Evolutionary conservation across 2,888 invertebrate species (phyloP).

Genomic region (Drosophila setosimentum): DNA sequence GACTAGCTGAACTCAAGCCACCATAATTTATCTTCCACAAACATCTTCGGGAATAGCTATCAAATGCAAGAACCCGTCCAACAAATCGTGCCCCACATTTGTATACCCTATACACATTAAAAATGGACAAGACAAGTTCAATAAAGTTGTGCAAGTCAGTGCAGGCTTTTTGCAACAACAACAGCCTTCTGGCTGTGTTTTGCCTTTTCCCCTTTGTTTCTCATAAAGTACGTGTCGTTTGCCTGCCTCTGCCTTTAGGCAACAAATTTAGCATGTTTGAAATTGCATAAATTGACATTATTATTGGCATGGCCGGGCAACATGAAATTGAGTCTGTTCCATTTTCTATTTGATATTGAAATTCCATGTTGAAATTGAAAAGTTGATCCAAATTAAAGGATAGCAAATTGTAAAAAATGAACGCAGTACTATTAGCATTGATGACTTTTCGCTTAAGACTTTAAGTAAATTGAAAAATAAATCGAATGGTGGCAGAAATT

Average conservation of each 20-base stretch:
- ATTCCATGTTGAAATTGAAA: constrained; percentile 6
- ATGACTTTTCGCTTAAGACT: not conserved
- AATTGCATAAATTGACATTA: constrained; percentile 8
- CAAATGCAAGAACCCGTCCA: constrained; percentile 28
- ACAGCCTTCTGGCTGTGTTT: not conserved
- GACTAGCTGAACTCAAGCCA: constrained; percentile 13
- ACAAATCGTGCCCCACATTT: constrained; percentile 53
- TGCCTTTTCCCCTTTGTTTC: not conserved
- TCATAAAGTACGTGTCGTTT: constrained; percentile 1
- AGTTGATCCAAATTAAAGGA: constrained; percentile 1
- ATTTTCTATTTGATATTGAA: not conserved
- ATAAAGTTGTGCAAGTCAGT: not conserved
- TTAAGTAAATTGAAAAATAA: not conserved
- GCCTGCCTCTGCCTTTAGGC: not conserved
- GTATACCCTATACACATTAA: not conserved
- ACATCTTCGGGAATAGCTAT: constrained; percentile 20
- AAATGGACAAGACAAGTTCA: not conserved
- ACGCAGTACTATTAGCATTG: not conserved
- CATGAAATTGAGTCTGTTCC: not conserved
- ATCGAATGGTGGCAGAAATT: not conserved
- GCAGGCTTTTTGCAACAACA: not conserved
- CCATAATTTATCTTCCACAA: constrained; percentile 1
- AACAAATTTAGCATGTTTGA: constrained; percentile 2
- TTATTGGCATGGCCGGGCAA: constrained; percentile 4
- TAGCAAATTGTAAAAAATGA: constrained; percentile 3